Base-by-base conservation (phyloP, 2,888 invertebrate species). In the Adelognathus sp. region DNA sequence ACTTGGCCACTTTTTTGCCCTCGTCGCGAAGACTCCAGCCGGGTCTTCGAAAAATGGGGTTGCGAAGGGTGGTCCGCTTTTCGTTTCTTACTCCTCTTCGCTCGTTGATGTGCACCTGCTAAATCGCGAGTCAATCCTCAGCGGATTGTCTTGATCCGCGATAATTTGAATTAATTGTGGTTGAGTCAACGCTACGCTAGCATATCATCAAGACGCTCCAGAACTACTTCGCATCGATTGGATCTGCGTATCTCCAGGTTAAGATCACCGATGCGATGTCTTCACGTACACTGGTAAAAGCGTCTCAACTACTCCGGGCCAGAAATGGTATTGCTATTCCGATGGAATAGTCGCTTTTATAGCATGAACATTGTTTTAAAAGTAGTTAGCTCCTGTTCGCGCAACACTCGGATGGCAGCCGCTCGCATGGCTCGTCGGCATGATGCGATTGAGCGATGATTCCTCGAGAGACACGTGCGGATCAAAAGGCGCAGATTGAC, bases 361-460 rank as follows among this genome's bases (percentile, higher is more conserved):
- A 29, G 14, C 54, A 29, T 9, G 16, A 39, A n/a, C 27, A 18
- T 39, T 31, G 50, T 46, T 69, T 67, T 69, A 76, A 79, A 79
- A 79, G 79, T 50, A 36, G 67, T 71, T 56, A 14, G 39, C 60
- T 39, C 66, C n/a, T n/a, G 46, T 67, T 64, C 52, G 69, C 66
- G 70, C 64, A 60, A 52, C 64, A 41, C 74, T 39, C n/a, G 56
- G 64, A 78, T 46, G 58, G 63, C 41, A 77, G 60, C 71, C 76
- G 56, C 60, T 72, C 67, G 75, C 70, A 56, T n/a, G 33, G 70
- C 60, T 67, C 73, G 58, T 70, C 39, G 54, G 67, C 75, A 75
- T n/a, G n/a, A n/a, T n/a, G 66, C 81, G 79, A 81, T 81, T 81
- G 79, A 81, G 81, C 79, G 81, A 81, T 81, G 81, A 81, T 81